A percentile compares a stretch with the other conserved stretches of the same genome.
These are phyloP conservation scores for Drosophila funebris DNA, from an alignment of 1,140 invertebrate genomes.

Conservation along the genomic window DNA sequence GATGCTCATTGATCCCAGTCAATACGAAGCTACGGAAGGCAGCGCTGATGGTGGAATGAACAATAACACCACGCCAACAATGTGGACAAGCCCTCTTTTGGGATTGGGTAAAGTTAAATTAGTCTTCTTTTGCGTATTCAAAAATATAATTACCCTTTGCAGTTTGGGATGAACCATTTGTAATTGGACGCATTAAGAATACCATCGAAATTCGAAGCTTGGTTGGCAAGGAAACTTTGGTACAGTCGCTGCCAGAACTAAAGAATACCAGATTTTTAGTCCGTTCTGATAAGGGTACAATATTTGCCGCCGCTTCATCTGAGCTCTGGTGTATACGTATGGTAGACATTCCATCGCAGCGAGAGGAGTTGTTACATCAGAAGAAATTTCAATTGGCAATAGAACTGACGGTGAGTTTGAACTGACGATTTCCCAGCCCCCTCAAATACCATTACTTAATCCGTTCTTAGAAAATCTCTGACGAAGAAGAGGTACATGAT, in stretches of 20 bases:
- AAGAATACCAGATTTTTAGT: constrained; percentile 87
- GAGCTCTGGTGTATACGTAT: constrained; percentile 94
- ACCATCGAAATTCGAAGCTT: constrained; percentile 92
- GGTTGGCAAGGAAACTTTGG: constrained; percentile 88
- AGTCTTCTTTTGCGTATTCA: not conserved
- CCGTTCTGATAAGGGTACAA: constrained; percentile 89
- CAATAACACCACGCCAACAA: constrained; percentile 47
- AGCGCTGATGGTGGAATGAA: constrained; percentile 32
- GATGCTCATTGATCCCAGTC: constrained; percentile 67
- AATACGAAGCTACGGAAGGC: constrained; percentile 54
- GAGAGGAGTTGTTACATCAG: constrained; percentile 91
- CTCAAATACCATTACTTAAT: not conserved
- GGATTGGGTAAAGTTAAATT: constrained; percentile 53
- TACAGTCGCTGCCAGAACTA: constrained; percentile 91
- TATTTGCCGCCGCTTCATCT: constrained; percentile 94
- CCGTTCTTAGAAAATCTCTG: constrained; percentile 89
- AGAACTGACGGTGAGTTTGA: constrained; percentile 91
- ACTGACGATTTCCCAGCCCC: not conserved
- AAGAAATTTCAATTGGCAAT: constrained; percentile 98
- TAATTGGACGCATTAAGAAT: constrained; percentile 92
- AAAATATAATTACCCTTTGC: constrained; percentile 45
- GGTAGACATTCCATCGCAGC: constrained; percentile 92
- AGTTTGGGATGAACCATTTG: constrained; percentile 96
- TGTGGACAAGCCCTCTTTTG: constrained; percentile 66
- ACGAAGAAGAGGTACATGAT: constrained; percentile 92